Conservation (phyloP, 2,113 vertebrate species). For the Furnarius figulus region DNA sequence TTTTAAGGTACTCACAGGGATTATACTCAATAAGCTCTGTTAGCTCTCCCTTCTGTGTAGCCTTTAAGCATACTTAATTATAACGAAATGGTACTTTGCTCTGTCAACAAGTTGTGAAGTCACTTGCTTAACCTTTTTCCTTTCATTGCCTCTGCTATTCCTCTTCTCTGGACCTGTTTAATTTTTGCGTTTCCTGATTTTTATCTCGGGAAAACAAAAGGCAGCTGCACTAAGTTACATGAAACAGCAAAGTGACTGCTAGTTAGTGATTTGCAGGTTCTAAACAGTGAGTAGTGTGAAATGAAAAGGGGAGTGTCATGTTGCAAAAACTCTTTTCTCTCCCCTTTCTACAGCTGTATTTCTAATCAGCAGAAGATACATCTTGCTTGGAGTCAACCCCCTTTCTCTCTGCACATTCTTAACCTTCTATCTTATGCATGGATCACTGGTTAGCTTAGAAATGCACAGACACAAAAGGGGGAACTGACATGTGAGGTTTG, state of each 20-base stretch:
- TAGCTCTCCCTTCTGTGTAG: neutral
- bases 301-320: conserved; percentile 31
- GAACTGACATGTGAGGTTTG: conserved; percentile 95
- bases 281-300: conserved; percentile 60
- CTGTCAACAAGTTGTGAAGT: conserved; percentile 64
- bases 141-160: conserved; percentile 49
- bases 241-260: conserved; percentile 63
- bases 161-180: conserved; percentile 57
- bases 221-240: conserved; percentile 71
- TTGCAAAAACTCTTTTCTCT: conserved; percentile 60
- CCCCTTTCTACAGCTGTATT: conserved; percentile 88
- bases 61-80: conserved; percentile 37
- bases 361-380: conserved; percentile 93
- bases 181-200: conserved; percentile 79
- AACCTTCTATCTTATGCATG: conserved; percentile 94
- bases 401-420: conserved; percentile 91
- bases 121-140: conserved; percentile 42
- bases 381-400: conserved; percentile 89
- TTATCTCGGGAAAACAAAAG: conserved; percentile 78
- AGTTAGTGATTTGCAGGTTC: conserved; percentile 58
- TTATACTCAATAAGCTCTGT: neutral
- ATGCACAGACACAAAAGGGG: conserved; percentile 93
- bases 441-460: conserved; percentile 99
- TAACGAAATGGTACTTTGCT: conserved; percentile 19
- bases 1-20: neutral